A percentile compares a stretch with the other conserved stretches of the same genome.
These are phyloP conservation scores for Alloscopus bannaensis DNA, from an alignment of 2,888 invertebrate genomes.

Conservation along the genomic window DNA sequence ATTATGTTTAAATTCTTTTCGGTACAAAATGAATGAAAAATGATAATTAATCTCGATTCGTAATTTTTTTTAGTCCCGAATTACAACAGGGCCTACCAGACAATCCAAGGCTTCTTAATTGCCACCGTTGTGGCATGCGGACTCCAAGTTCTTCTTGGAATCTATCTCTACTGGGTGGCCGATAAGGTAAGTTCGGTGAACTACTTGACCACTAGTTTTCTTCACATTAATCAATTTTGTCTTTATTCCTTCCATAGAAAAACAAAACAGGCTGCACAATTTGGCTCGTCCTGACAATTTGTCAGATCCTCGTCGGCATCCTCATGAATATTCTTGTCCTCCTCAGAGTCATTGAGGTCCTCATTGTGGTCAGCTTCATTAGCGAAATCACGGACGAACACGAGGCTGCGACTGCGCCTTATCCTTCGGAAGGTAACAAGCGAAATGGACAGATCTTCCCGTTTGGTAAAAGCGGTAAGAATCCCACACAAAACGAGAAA, in stretches of 20 bases:
- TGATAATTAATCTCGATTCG: no score
- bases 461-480: not conserved
- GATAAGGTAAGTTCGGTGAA: not conserved
- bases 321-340: no score
- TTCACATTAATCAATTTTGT: not conserved
- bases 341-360: not conserved
- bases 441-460: not conserved
- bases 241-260: not conserved
- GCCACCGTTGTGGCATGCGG: not conserved
- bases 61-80: no score
- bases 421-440: not conserved
- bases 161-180: not conserved
- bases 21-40: no score
- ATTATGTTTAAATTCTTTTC: no score
- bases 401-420: not conserved
- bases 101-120: not conserved
- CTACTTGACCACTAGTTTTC: not conserved
- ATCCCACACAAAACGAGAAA: not conserved
- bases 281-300: slow-evolving; percentile 11
- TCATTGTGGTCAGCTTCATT: not conserved
- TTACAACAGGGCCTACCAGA: no score
- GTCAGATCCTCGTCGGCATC: not conserved
- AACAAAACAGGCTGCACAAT: not conserved
- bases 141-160: not conserved
- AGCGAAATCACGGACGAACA: not conserved